These are phyloP conservation scores for Hirtodrosophila duncani DNA, from an alignment of 2,888 invertebrate genomes.

Conservation along the genomic window DNA sequence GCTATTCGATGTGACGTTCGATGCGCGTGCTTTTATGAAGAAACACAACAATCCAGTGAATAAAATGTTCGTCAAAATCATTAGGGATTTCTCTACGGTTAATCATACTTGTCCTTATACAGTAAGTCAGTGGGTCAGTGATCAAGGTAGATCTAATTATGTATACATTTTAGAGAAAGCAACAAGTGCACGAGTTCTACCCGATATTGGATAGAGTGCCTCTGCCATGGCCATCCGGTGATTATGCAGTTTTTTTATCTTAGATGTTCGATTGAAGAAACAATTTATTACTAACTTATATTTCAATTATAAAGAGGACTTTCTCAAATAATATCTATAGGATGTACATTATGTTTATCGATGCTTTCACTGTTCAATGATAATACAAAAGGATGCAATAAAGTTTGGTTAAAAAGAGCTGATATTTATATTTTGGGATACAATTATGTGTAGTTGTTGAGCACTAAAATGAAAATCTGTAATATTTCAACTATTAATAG, in stretches of 20 bases:
- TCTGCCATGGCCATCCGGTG: constrained; percentile 27
- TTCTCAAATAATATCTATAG: neutral
- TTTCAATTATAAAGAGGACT: constrained; percentile 14
- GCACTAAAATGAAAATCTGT: no score
- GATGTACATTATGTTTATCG: no score
- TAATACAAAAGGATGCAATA: no score
- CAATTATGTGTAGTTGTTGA: no score
- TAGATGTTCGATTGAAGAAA: constrained; percentile 11
- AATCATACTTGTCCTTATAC: constrained; percentile 26
- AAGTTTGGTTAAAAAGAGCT: no score
- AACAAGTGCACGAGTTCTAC: constrained; percentile 17
- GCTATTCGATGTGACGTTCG: neutral
- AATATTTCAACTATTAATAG: no score
- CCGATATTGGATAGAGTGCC: neutral
- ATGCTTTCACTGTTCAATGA: no score
- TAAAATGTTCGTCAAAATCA: neutral
- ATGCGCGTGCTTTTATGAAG: constrained; percentile 5
- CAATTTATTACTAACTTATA: constrained; percentile 10
- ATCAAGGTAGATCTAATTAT: no score
- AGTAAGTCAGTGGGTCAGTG: no score
- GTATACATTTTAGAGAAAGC: neutral
- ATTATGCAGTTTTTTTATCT: constrained; percentile 10
- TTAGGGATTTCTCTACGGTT: constrained; percentile 4
- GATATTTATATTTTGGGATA: no score
- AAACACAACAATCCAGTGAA: neutral